Evolutionary conservation across 92 coral and sea anemone genomes (phyloP), one percentile per base, ranked within the genome.

Genomic region (Epizoanthus stellaris): DNA sequence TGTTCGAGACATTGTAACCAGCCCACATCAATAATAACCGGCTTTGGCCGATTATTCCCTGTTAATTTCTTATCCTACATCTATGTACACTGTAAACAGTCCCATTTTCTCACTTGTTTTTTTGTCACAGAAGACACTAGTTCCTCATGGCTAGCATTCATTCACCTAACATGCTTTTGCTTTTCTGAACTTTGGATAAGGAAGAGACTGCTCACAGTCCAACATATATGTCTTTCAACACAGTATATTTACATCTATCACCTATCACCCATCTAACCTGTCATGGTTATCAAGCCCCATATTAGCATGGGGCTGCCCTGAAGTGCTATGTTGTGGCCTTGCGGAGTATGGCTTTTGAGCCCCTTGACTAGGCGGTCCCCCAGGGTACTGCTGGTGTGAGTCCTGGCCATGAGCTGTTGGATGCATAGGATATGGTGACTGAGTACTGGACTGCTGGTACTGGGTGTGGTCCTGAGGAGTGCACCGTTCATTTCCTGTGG

Each of bases 261-360:
- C 12, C 56, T 9, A 52, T 20, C 30, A 30, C 36, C 36, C 36
- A 30, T 80, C 94, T 72, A 73, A 91, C 96, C 82, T 88, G 12
- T 93, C 96, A 16, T 91, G 87, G 45, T 86, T 91, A 59, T 85
- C 93, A 54, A 93, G 80, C 23, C 87, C 85, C 75, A 92, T 75
- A 39, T 67, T 85, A 52, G 92, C 21, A 82, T 87, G 93, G 15
- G 81, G 92, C 34, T 83, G 82, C 17, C 85, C 72, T 30, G 89
- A 73, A 6, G 81, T 21, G 40, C 73, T 45, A 45, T 84, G 91
- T 60, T 76, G 85, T 76, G 85, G 80, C 81, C 88, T 76, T 42
- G 87, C 2, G 64, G 75, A 76, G 59, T 56, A 86, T 13, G 70
- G 67, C 30, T 70, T 70, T 43, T 79, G 49, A 21, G 21, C 75